Evolutionary conservation across 1,140 invertebrate species (phyloP).

Genomic region (Helicorthomorpha holstii): DNA sequence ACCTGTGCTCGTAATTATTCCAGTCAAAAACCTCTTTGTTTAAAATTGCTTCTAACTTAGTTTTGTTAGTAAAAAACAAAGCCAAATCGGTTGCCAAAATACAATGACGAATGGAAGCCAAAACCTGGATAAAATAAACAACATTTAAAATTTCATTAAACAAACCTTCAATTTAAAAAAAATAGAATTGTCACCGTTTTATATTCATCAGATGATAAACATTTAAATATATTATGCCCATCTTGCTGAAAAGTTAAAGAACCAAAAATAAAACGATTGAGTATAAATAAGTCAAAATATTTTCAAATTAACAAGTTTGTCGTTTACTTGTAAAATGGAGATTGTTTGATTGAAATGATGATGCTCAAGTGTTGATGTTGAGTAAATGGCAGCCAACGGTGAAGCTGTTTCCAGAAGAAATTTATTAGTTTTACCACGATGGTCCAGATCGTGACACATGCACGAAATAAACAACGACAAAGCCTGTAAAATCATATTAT

Average conservation of each 20-base stretch:
- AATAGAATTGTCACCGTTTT: conserved; percentile 35
- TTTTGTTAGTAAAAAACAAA: conserved; percentile 56
- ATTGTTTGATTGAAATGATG: conserved; percentile 78
- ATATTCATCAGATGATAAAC: conserved; percentile 52
- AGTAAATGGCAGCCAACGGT: conserved; percentile 60
- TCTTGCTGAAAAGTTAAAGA: conserved; percentile 39
- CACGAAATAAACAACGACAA: conserved; percentile 57
- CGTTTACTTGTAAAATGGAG: conserved; percentile 54
- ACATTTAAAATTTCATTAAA: not conserved
- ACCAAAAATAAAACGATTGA: too few relatives aligned
- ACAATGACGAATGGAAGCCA: conserved; percentile 56
- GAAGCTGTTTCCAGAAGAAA: conserved; percentile 67
- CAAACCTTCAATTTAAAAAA: not conserved
- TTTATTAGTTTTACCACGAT: conserved; percentile 64
- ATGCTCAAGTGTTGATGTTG: conserved; percentile 67
- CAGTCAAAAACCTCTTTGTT: conserved; percentile 39
- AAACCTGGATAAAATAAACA: conserved; percentile 24
- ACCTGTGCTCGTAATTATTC: conserved; percentile 42
- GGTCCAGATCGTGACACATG: conserved; percentile 68
- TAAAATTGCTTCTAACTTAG: conserved; percentile 39
- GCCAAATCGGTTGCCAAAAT: conserved; percentile 70
- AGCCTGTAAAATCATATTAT: conserved; percentile 31
- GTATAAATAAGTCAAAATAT: conserved; percentile 9
- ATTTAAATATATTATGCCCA: conserved; percentile 59
- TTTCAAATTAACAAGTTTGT: not conserved